Base-by-base conservation (phyloP, 2,888 invertebrate genomes). In the Ophion ellenae region DNA sequence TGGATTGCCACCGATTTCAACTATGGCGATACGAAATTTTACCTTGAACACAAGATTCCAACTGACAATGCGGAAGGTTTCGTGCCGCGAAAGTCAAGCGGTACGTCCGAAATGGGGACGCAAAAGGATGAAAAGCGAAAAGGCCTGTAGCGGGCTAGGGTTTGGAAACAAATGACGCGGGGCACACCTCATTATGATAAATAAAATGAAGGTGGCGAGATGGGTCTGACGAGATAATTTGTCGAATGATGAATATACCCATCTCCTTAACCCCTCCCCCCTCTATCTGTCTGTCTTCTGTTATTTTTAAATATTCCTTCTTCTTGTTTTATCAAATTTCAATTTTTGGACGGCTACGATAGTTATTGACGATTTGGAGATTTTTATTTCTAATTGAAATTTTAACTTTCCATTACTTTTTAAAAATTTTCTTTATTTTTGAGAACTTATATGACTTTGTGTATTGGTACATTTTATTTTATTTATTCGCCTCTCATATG, bases 1-100 rank as follows among this genome's bases (percentile, higher is more conserved):
- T 76, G 45, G 61, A 66, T 71, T 64, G 17, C 53, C 0, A 71
- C 66, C 66, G 32, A 17, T 81, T 71, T 40, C 53, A 28, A 28
- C 5, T 59, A 32, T 63, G 20, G 20, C 69, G 45, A 61, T 75
- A 20, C 4, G 61, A 61, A 32, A 61, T 36, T 53, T 36, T 32
- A 61, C 36, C 28, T 24, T 64, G 47, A 53, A 32, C 7, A 74
- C 17, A 28, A 11, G n/a, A 45, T 70, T 7, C 24, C 45, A 63
- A 74, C 36, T 61, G 17, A 40, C 10, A 2, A 57, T n/a, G 32
- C 11, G 6, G 59, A 47, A 7, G 32, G 53, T 36, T 32, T 64
- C 9, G 24, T 11, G 47, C 20, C 45, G 14, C 0, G 28, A 24
- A 45, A 47, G 17, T 53, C 17, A 14, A 53, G 53, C 53, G 14